Conservation (phyloP, 2,888 invertebrate species). For the Dasysyrphus albostriatus region DNA sequence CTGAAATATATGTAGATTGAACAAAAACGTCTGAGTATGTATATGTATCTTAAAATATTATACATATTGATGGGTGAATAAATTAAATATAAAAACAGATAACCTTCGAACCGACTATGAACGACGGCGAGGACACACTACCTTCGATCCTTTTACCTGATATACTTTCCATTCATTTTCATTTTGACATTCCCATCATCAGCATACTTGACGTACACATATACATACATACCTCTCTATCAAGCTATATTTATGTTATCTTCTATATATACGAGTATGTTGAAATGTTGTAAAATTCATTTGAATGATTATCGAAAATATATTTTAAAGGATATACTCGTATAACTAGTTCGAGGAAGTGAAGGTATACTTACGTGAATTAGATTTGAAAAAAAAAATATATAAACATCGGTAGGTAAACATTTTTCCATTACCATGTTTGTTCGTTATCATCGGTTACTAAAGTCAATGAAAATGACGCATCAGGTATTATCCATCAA, state of each 20-base stretch:
- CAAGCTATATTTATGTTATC: background rate
- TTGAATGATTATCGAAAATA: conserved; percentile 62
- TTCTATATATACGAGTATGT: background rate
- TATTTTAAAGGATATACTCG: background rate
- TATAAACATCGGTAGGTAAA: background rate
- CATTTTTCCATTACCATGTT: background rate
- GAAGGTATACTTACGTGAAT: conserved; percentile 44
- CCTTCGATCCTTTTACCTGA: background rate
- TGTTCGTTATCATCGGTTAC: background rate
- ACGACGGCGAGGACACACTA: background rate
- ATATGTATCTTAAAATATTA: conserved; percentile 7
- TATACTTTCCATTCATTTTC: conserved; percentile 29
- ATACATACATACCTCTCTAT: background rate
- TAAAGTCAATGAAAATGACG: conserved; percentile 42
- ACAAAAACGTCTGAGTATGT: conserved; percentile 8
- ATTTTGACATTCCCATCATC: conserved; percentile 40
- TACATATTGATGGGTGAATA: conserved; percentile 29
- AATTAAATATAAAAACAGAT: conserved; percentile 30
- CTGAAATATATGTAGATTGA: conserved; percentile 8
- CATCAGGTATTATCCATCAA: conserved; percentile 50
- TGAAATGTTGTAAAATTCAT: conserved; percentile 53
- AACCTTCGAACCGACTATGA: background rate
- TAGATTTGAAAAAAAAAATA: conserved; percentile 34
- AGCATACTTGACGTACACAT: conserved; percentile 17
- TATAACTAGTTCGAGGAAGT: background rate